Evolutionary conservation across 1,140 invertebrate genomes (phyloP), one percentile per base, ranked within the genome.

Genomic region (Spodoptera frugiperda): DNA sequence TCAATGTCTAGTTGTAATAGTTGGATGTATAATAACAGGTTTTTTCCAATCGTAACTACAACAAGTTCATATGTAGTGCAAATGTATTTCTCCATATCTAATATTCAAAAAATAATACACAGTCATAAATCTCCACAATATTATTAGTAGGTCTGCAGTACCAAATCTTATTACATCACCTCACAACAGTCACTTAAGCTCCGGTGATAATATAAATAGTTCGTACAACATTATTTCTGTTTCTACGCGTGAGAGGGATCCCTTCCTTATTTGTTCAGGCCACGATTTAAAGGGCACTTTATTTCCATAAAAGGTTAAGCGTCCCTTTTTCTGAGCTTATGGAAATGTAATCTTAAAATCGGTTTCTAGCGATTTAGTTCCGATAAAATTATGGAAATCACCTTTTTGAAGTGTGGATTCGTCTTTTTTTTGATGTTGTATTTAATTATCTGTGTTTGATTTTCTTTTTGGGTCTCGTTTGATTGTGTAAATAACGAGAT

Each of bases 301-400:
- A 76, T 72, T 70, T 53, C 71, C 77, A 75, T 78, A 75, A 79
- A 80, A 68, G 71, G 77, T 74, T 74, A 61, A 74, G 55, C 72
- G 46, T 14, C 12, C 68, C 67, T 77, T 77, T 71, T 70, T 67
- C 55, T 71, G 49, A 54, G 57, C 72, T 74, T 74, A 63, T 63
- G 72, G 72, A 33, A 61, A 74, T 63, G 77, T 74, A 63, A 78
- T 78, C 70, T 68, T 68, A 63, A 74, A 78, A 78, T 78, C 77
- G 77, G 59, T 46, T 78, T 74, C 21, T 49, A 3, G 46, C 72
- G 55, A 51, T 74, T 63, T 63, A 63, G 19, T 74, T 74, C 21
- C 57, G 63, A 63, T 74, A 63, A 63, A 61, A 63, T 74, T 63
- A 63, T 74, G 46, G 25, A 51, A 70, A 70, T 70, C 6, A 59